Conservation (phyloP, 2,797 vertebrate species). For the Tachyglossus aculeatus region DNA sequence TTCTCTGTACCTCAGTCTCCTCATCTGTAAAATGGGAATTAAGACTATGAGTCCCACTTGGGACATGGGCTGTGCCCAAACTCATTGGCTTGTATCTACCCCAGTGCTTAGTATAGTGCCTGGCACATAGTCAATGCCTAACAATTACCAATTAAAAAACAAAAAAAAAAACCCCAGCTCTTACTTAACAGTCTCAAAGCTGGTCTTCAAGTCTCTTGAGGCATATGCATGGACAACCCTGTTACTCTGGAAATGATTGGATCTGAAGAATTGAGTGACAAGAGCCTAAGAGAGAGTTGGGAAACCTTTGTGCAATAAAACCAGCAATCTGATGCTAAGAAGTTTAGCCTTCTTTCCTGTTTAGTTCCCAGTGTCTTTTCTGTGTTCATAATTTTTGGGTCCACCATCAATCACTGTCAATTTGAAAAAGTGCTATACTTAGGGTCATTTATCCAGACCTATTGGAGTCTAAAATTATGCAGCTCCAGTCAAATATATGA, state of each 20-base stretch:
- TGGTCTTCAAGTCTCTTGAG: slow-evolving; percentile 44
- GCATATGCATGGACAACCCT: slow-evolving; percentile 46
- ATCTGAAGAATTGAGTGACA: slow-evolving; percentile 38
- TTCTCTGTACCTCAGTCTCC: no score
- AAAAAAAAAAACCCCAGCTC: neutral
- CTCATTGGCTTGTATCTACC: no score
- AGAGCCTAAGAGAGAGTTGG: slow-evolving; percentile 40
- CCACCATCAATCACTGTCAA: slow-evolving; percentile 91
- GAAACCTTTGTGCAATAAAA: slow-evolving; percentile 65
- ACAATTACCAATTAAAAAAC: neutral
- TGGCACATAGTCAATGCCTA: neutral
- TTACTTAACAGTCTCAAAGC: slow-evolving; percentile 27
- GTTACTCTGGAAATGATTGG: slow-evolving; percentile 51
- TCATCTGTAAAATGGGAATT: no score
- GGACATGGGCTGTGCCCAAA: no score
- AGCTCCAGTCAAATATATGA: slow-evolving; percentile 87
- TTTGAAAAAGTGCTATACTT: slow-evolving; percentile 88
- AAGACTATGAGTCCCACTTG: no score
- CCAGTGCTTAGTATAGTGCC: neutral
- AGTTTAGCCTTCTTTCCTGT: slow-evolving; percentile 82
- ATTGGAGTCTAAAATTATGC: slow-evolving; percentile 89
- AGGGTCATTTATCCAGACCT: slow-evolving; percentile 91
- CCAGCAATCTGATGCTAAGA: slow-evolving; percentile 67
- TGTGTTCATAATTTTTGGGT: slow-evolving; percentile 85
- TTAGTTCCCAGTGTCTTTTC: slow-evolving; percentile 84